These are phyloP conservation scores for Blera fallax DNA, from an alignment of 2,888 invertebrate species.

Conservation along the genomic window DNA sequence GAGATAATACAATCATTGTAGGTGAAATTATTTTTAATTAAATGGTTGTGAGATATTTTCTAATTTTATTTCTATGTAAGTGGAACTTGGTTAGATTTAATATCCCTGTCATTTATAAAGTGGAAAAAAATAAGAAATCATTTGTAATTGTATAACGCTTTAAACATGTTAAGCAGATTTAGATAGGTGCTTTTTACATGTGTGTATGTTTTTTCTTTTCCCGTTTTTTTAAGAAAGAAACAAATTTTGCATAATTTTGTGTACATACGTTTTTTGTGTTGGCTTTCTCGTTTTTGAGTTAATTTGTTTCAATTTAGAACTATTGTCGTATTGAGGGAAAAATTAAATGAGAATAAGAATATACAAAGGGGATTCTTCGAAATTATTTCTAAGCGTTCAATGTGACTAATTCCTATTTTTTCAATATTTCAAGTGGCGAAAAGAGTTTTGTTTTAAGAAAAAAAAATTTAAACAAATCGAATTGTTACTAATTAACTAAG, in stretches of 20 bases:
- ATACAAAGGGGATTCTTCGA: conserved; percentile 7
- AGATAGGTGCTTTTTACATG: conserved; percentile 56
- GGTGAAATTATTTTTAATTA: conserved; percentile 66
- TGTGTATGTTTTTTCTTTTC: conserved; percentile 13
- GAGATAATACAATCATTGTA: conserved; percentile 69
- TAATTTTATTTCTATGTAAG: conserved; percentile 57
- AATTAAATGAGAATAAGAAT: conserved; percentile 1
- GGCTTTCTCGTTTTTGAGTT: not conserved
- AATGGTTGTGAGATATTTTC: conserved; percentile 71
- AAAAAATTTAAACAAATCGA: too few relatives aligned
- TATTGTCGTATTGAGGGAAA: conserved; percentile 22
- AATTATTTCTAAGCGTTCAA: not conserved
- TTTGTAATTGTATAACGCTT: conserved; percentile 40
- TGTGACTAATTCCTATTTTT: conserved; percentile 10
- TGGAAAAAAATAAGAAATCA: not conserved
- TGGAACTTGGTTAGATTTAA: conserved; percentile 45
- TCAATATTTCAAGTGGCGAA: not conserved
- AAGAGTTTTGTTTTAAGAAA: too few relatives aligned
- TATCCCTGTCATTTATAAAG: conserved; percentile 38
- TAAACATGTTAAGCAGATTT: conserved; percentile 34
- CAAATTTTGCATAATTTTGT: conserved; percentile 1
- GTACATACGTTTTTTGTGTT: not conserved
- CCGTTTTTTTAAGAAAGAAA: not conserved
- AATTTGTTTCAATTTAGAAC: conserved; percentile 10
- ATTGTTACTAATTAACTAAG: too few relatives aligned